These are phyloP conservation scores for Menura novaehollandiae DNA, from an alignment of 2,113 vertebrate species.

Conservation along the genomic window DNA sequence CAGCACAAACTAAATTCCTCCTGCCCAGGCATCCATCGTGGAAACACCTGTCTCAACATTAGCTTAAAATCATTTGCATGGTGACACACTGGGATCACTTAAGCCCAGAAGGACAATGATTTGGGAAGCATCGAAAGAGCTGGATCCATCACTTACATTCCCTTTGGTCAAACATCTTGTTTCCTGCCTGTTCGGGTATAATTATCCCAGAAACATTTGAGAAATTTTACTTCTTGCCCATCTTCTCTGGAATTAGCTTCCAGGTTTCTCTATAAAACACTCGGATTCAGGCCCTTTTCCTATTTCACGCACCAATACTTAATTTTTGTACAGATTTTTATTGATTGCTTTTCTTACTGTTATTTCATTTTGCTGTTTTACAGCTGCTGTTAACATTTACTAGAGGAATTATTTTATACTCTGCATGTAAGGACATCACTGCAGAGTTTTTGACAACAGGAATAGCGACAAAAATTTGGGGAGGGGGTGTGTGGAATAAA, in stretches of 20 bases:
- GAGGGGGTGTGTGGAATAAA: neutral
- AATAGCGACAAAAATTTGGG: neutral
- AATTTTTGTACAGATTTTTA: neutral
- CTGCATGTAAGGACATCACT: neutral
- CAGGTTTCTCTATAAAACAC: neutral
- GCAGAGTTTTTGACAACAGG: neutral
- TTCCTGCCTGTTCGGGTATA: neutral
- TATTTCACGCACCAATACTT: neutral
- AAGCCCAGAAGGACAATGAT: neutral
- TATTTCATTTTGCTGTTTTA: neutral
- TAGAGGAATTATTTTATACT: neutral
- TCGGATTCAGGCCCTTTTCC: neutral
- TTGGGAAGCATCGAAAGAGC: neutral
- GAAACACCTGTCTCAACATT: neutral
- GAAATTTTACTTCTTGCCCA: neutral
- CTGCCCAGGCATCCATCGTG: neutral
- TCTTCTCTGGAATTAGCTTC: neutral
- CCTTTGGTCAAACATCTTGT: neutral
- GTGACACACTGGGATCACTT: neutral
- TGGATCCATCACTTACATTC: neutral
- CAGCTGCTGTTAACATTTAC: neutral
- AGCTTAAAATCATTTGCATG: neutral
- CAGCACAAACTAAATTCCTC: neutral
- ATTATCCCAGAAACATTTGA: neutral
- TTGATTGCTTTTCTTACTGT: neutral